A percentile compares a stretch with the other conserved stretches of the same genome.
These are phyloP conservation scores for Neodon shergylaensis DNA, from an alignment of 2,113 vertebrate genomes.

Conservation along the genomic window DNA sequence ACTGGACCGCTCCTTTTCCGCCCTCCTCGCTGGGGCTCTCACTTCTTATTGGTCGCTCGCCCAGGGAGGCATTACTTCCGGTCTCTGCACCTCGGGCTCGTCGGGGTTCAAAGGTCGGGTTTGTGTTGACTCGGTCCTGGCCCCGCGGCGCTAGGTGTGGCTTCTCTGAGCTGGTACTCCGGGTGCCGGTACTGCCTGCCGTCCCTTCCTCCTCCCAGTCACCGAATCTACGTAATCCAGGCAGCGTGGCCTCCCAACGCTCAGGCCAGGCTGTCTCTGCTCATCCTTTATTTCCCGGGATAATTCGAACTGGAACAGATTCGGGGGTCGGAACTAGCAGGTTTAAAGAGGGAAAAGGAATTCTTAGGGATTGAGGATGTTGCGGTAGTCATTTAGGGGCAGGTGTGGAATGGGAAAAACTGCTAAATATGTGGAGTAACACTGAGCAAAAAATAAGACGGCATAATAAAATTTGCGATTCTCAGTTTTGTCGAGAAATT, in stretches of 20 bases:
- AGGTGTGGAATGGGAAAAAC: neutral
- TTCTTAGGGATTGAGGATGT: neutral
- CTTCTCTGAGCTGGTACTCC: too few relatives aligned
- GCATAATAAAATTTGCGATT: neutral
- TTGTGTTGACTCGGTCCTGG: rapidly evolving
- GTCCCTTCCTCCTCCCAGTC: neutral
- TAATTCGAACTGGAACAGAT: neutral
- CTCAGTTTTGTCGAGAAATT: constrained; percentile 10
- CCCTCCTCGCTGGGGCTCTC: neutral
- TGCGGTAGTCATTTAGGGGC: neutral
- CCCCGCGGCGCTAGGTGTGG: rapidly evolving
- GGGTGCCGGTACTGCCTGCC: rapidly evolving
- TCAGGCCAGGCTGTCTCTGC: neutral
- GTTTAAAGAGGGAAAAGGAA: neutral
- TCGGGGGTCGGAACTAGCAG: neutral
- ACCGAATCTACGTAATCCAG: neutral
- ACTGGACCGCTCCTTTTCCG: constrained; percentile 69
- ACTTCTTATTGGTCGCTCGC: constrained; percentile 64
- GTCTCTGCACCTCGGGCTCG: rapidly evolving
- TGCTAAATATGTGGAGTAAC: constrained; percentile 24
- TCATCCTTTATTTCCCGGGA: neutral
- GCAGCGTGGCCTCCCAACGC: neutral
- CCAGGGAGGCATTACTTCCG: constrained; percentile 22
- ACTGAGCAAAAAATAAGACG: neutral
- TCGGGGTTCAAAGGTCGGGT: neutral